Evolutionary conservation across 1,140 invertebrate genomes (phyloP).

Genomic region (Melanaphis sacchari): DNA sequence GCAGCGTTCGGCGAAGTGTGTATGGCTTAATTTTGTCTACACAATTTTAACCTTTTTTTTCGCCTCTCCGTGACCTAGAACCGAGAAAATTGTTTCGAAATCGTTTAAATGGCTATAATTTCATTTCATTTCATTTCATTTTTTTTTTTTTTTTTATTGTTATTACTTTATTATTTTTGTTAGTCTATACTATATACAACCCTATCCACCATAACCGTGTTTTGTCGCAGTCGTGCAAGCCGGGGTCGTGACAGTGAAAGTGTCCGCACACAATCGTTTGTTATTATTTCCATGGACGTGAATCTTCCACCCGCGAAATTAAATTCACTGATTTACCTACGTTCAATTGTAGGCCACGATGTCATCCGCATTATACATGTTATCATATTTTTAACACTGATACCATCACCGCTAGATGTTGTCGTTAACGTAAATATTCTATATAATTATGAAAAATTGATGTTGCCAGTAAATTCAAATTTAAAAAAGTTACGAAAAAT

Average conservation of each 20-base stretch:
- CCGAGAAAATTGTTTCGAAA: slow-evolving; percentile 36
- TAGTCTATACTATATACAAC: not conserved
- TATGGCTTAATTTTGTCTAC: slow-evolving; percentile 6
- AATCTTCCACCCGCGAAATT: slow-evolving; percentile 12
- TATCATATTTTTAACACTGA: not conserved
- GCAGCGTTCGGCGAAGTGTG: not conserved
- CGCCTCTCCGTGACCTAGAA: slow-evolving; percentile 47
- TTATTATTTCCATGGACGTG: not conserved
- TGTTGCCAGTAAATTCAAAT: not conserved
- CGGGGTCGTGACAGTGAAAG: slow-evolving; percentile 49
- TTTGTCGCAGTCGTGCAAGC: slow-evolving; percentile 28
- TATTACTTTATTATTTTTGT: slow-evolving; percentile 21
- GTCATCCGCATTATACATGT: not conserved
- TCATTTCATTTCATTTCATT: not conserved
- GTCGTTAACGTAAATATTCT: not conserved
- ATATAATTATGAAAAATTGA: not conserved
- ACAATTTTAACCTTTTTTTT: slow-evolving; percentile 43
- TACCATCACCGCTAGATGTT: not conserved
- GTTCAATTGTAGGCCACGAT: slow-evolving; percentile 14
- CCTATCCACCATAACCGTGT: not conserved
- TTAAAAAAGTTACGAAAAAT: not conserved
- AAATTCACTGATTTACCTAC: not conserved
- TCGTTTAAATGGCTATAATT: slow-evolving; percentile 29
- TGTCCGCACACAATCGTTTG: not conserved
- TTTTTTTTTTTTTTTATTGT: slow-evolving; percentile 7